A percentile compares a stretch with the other conserved stretches of the same genome.
Evolutionary conservation across 1,140 invertebrate species (phyloP).

Genomic region (Panagrolaimus sp.): DNA sequence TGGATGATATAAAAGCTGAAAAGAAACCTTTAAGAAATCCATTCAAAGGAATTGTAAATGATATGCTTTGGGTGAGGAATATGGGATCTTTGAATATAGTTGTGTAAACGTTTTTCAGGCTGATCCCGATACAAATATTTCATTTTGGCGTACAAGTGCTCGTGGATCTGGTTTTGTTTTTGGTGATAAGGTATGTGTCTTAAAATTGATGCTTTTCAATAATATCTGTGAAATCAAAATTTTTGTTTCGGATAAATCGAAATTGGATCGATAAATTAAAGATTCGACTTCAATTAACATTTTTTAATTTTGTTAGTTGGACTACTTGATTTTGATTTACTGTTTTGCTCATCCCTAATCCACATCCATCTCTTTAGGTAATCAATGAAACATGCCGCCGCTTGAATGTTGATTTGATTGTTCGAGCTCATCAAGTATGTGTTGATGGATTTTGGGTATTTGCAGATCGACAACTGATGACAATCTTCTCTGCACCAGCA

Average conservation of each 20-base stretch:
- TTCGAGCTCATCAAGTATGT: slow-evolving; percentile 31
- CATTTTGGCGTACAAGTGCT: slow-evolving; percentile 21
- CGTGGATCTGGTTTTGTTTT: slow-evolving; percentile 32
- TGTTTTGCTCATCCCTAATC: not conserved
- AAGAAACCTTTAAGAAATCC: slow-evolving; percentile 32
- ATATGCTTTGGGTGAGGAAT: slow-evolving; percentile 37
- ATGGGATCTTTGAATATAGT: too few species aligned
- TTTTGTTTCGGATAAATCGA: too few species aligned
- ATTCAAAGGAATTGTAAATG: slow-evolving; percentile 26
- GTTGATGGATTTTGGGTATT: slow-evolving; percentile 33
- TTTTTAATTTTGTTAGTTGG: too few species aligned
- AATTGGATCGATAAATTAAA: too few species aligned
- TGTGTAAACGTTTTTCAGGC: too few species aligned
- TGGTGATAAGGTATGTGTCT: slow-evolving; percentile 24
- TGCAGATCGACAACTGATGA: slow-evolving; percentile 24
- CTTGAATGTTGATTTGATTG: slow-evolving; percentile 20
- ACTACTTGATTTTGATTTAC: too few species aligned
- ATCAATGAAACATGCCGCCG: slow-evolving; percentile 25
- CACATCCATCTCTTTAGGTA: slow-evolving; percentile 20
- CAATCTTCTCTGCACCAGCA: slow-evolving; percentile 26
- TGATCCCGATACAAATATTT: slow-evolving; percentile 11
- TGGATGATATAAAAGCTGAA: slow-evolving; percentile 32
- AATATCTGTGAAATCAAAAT: too few species aligned
- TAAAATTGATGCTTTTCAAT: too few species aligned
- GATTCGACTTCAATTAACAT: too few species aligned